These are phyloP conservation scores for Macrosteles quadrilineatus DNA, from an alignment of 1,140 invertebrate species.

Conservation along the genomic window DNA sequence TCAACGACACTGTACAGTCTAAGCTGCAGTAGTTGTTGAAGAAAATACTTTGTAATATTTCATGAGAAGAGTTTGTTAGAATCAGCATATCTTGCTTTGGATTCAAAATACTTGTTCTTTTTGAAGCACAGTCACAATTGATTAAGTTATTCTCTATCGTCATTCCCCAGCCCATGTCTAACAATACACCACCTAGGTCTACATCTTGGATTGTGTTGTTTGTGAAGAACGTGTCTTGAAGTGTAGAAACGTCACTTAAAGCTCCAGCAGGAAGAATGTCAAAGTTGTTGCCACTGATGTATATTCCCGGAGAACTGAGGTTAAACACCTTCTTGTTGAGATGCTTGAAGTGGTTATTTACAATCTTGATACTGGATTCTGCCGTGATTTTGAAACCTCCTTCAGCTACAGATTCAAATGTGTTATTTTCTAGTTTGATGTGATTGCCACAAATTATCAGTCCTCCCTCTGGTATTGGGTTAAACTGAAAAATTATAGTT, in stretches of 20 bases:
- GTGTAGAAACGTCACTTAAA: neutral
- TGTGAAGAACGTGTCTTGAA: neutral
- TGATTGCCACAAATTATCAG: neutral
- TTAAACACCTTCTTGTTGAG: neutral
- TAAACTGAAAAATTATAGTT: neutral
- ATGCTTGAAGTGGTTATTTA: neutral
- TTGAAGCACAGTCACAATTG: constrained; percentile 20
- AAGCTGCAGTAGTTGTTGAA: neutral
- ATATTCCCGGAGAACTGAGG: neutral
- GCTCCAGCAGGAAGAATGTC: neutral
- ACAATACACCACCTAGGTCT: neutral
- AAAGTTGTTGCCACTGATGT: constrained; percentile 1
- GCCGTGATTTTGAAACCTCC: neutral
- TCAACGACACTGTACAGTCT: neutral
- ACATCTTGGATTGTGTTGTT: constrained; percentile 5
- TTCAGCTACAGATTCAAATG: neutral
- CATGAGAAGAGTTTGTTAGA: neutral
- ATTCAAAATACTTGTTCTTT: constrained; percentile 13
- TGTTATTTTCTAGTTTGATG: neutral
- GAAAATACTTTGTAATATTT: constrained; percentile 5
- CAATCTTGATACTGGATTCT: neutral
- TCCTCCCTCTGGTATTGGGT: neutral
- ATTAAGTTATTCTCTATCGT: neutral
- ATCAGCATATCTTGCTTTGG: constrained; percentile 2
- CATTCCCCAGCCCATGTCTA: constrained; percentile 5